Percentiles rank a stretch among this genome's conserved stretches.
Evolutionary conservation across 2,113 vertebrate genomes (phyloP).

Genomic region (Campylomormyrus numenius): DNA sequence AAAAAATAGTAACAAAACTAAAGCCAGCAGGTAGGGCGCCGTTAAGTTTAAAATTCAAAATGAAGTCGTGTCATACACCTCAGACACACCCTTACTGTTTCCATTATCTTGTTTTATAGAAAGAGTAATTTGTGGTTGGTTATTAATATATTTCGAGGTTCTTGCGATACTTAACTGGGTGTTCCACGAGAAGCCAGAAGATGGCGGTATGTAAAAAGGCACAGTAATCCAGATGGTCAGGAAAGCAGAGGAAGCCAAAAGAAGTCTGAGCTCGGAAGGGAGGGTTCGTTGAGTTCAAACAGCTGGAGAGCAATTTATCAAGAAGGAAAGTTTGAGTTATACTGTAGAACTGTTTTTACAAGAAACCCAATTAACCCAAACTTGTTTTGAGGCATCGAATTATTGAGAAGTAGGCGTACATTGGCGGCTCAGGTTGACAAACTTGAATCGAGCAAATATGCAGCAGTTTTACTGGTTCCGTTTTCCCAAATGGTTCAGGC

Average conservation of each 20-base stretch:
- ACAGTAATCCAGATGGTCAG: neutral
- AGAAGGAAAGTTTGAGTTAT: conserved; percentile 15
- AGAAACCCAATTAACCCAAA: neutral
- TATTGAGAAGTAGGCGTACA: neutral
- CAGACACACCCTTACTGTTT: neutral
- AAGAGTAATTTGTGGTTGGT: neutral
- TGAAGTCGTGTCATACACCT: neutral
- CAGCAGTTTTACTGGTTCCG: neutral
- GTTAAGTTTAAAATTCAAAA: neutral
- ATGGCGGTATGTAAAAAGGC: neutral
- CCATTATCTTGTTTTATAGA: neutral
- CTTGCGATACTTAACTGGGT: neutral
- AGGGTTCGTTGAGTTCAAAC: conserved; percentile 36
- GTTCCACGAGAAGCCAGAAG: neutral
- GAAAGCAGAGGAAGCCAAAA: conserved; percentile 3
- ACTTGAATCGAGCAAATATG: neutral
- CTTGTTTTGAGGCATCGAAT: neutral
- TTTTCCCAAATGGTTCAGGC: neutral
- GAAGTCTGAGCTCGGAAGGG: neutral
- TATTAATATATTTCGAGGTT: neutral
- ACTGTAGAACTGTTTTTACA: neutral
- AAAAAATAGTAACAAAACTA: neutral
- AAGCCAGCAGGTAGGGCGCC: neutral
- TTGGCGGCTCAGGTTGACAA: neutral
- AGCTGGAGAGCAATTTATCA: conserved; percentile 48